A percentile compares a stretch with the other conserved stretches of the same genome.
phyloP scores from a whole-genome alignment of 2,797 vertebrate species.

The Chromis chromis region DNA sequence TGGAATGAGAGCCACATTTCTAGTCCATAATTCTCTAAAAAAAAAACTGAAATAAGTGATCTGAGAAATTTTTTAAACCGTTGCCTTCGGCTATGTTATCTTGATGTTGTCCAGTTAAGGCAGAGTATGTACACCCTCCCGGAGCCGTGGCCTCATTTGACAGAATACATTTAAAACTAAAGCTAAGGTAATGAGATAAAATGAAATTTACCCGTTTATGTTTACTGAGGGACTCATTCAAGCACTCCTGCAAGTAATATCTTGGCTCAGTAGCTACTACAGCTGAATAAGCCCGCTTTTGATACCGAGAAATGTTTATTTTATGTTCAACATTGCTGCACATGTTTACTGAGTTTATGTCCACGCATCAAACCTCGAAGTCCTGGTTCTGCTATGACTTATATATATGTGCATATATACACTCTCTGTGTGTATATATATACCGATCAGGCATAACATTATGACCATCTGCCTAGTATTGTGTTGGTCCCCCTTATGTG shows the following conservation, averaged over 20 bases:
- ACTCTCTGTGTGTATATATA: too few species aligned
- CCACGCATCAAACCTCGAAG: too few species aligned
- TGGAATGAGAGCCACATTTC: not conserved
- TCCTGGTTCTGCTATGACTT: too few species aligned
- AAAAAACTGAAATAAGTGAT: constrained; percentile 1
- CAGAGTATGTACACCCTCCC: constrained; percentile 2
- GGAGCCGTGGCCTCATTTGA: constrained; percentile 41
- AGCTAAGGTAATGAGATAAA: constrained; percentile 51
- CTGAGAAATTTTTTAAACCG: constrained; percentile 17
- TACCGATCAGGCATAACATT: too few species aligned
- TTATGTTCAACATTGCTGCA: constrained; percentile 50
- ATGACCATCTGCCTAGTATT: too few species aligned
- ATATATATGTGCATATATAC: too few species aligned
- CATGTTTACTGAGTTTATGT: too few species aligned
- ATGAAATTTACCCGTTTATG: constrained; percentile 62
- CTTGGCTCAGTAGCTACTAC: constrained; percentile 22
- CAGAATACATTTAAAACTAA: constrained; percentile 61
- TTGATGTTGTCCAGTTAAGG: constrained; percentile 20
- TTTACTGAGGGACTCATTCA: constrained; percentile 61
- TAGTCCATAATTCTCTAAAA: not conserved
- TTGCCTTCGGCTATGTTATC: constrained; percentile 25
- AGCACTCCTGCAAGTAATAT: constrained; percentile 54
- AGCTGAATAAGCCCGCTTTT: constrained; percentile 39
- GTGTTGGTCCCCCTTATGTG: too few species aligned
- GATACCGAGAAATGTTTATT: constrained; percentile 37